Base-by-base conservation (phyloP, 2,113 vertebrate species). In the Rostratula benghalensis region DNA sequence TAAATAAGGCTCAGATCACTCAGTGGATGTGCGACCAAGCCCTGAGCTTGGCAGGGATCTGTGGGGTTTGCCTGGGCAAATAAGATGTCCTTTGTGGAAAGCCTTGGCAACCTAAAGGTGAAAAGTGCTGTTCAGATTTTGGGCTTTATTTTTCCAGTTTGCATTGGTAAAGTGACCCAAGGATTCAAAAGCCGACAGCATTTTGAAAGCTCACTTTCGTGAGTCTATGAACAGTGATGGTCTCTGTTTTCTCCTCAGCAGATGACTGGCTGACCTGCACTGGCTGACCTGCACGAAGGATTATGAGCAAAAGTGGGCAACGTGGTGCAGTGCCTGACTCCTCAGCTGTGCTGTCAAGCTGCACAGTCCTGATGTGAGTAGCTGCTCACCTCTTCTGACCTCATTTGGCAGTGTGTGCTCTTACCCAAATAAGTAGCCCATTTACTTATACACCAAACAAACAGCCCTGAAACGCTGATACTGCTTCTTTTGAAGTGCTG, bases 101-200 rank as follows among this genome's bases (percentile, higher is more conserved):
- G 10, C n/a, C 31, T 73, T 93, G 79, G 63, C 59, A 70, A 24
- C 19, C 17, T 56, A 7, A 61, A 6, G 30, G 30, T 90, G 50
- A 81, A 83, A 94, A 95, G n/a, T 45, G 37, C 27, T 15, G 2
- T 83, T 91, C 35, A 71, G 1, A 79, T 85, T 67, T 75, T 87
- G 56, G 77, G 27, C 70, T 94, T 90, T 79, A 64, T 84, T 96
- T 94, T 94, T 93, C 87, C 81, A 79, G 39, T 93, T 94, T 83
- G 18, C 61, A 19, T 28, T 81, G 59, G 53, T 82, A 27, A 75
- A 79, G 30, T 43, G 84, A 65, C 83, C 31, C 5, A 1, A 75
- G 63, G 74, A 75, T 10, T 54, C 28, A 30, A 30, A 54, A 21
- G 22, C 61, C 75, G 61, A 65, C 50, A 54, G 59, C 5, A 6